Conservation (phyloP, 1,140 invertebrate genomes). For the Gyrodactylus bullatarudis region DNA sequence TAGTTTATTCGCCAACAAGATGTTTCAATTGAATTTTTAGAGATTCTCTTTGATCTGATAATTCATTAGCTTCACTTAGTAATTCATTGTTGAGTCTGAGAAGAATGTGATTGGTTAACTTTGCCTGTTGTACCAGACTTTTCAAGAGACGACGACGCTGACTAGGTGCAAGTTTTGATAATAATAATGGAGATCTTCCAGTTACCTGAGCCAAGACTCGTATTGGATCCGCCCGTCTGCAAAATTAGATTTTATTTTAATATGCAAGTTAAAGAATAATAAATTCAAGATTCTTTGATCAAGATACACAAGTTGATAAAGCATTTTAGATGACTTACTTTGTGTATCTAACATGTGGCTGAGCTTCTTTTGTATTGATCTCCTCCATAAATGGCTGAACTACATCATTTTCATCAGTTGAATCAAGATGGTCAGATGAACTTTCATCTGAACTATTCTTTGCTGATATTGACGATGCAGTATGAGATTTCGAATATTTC, state of each 20-base stretch:
- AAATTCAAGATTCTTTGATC: too few relatives aligned
- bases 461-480: too few relatives aligned
- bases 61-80: neutral
- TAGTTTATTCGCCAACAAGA: too few relatives aligned
- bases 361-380: neutral
- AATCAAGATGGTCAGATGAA: neutral
- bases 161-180: neutral
- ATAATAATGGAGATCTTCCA: neutral
- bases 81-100: neutral
- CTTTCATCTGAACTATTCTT: neutral
- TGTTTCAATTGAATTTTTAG: neutral
- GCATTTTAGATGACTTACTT: too few relatives aligned
- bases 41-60: neutral
- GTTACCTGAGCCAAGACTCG: neutral
- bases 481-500: too few relatives aligned
- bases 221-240: neutral
- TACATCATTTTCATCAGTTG: neutral
- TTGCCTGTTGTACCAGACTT: neutral
- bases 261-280: too few relatives aligned
- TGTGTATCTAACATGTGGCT: neutral
- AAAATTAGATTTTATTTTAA: too few relatives aligned
- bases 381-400: neutral
- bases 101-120: neutral
- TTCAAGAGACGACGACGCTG: neutral
- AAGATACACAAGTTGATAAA: too few relatives aligned